phyloP scores from a whole-genome alignment of 2,797 vertebrate species.

The Labeo calbasu region DNA sequence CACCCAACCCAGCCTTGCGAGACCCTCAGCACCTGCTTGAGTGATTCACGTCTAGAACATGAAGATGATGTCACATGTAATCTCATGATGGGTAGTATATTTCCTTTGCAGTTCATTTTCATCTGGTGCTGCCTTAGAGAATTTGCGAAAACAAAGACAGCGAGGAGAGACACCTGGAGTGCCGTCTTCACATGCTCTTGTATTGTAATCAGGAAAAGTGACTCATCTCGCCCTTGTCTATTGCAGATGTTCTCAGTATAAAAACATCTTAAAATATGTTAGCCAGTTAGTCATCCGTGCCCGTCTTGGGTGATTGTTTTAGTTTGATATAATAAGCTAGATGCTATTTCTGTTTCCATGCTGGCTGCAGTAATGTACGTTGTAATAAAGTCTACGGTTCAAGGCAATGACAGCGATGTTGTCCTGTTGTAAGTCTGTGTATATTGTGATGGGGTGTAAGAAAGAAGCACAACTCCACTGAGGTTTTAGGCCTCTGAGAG shows the following conservation, averaged over 20 bases:
- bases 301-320: neutral
- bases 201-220: constrained; percentile 29
- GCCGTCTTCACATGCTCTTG: neutral
- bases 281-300: neutral
- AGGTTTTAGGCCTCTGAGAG: constrained; percentile 38
- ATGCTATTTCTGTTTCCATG: neutral
- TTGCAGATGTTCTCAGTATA: constrained; percentile 10
- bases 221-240: constrained; percentile 6
- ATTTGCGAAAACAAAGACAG: constrained; percentile 25
- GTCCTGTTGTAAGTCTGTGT: constrained; percentile 39
- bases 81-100: constrained; percentile 27
- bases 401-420: constrained; percentile 35
- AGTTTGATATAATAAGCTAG: neutral
- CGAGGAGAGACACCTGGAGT: neutral
- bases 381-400: neutral
- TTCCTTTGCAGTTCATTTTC: constrained; percentile 13
- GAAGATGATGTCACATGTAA: constrained; percentile 34
- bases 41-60: constrained; percentile 15
- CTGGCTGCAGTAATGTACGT: neutral
- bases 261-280: neutral
- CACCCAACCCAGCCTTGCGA: neutral
- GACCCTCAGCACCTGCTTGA: constrained; percentile 20
- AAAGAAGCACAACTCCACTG: constrained; percentile 39
- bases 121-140: constrained; percentile 13
- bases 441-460: constrained; percentile 34